These are phyloP conservation scores for Eulemur mongoz DNA, from an alignment of 2,797 vertebrate species.

Conservation along the genomic window DNA sequence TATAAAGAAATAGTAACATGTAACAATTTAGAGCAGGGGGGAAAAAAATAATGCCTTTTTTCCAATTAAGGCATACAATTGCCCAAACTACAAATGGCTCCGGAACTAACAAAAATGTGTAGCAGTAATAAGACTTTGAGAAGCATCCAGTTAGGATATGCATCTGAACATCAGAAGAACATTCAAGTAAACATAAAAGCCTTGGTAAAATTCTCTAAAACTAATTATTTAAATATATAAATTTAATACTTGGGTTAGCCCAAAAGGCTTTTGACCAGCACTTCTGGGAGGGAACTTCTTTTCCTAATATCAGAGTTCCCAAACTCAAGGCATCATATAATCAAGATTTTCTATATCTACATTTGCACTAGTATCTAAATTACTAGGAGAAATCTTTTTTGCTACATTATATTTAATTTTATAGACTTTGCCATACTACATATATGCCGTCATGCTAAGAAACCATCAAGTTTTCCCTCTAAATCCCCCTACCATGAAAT, in stretches of 20 bases:
- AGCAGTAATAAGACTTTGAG: not conserved
- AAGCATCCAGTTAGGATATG: not conserved
- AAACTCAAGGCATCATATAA: not conserved
- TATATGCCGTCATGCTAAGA: not conserved
- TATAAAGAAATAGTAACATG: conserved; percentile 50
- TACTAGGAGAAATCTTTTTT: not conserved
- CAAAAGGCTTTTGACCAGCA: conserved; percentile 23
- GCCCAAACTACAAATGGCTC: not conserved
- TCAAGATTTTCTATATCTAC: not conserved
- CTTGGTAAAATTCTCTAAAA: conserved; percentile 14
- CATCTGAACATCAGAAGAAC: not conserved
- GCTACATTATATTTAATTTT: not conserved
- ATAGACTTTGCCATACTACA: not conserved
- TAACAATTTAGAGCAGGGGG: not conserved
- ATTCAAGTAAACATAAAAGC: not conserved
- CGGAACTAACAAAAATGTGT: not conserved
- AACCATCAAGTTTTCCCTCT: not conserved
- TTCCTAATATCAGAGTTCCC: not conserved
- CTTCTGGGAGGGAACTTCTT: conserved; percentile 5
- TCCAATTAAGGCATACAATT: conserved; percentile 1
- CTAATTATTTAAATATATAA: not conserved
- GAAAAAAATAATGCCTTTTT: not conserved
- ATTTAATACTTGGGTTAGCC: conserved; percentile 28
- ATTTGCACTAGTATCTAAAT: not conserved
- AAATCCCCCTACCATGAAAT: not conserved